These are phyloP conservation scores for Schrankia costaestrigalis DNA, from an alignment of 2,888 invertebrate species.

Conservation along the genomic window DNA sequence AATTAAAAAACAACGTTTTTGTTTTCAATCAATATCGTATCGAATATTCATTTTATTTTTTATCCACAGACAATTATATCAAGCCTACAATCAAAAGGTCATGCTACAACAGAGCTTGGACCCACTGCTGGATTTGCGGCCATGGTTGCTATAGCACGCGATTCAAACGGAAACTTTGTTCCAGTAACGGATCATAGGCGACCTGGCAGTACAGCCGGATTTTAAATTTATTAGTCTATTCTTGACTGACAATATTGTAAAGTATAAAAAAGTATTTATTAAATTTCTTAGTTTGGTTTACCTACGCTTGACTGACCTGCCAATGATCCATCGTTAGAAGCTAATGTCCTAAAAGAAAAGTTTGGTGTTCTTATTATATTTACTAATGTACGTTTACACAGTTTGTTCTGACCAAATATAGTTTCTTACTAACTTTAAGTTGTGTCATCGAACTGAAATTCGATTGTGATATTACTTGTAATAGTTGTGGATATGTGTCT, in stretches of 20 bases:
- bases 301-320: neutral
- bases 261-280: neutral
- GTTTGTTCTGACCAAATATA: too few relatives aligned
- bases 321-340: neutral
- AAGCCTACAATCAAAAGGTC: constrained; percentile 72
- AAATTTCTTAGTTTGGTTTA: too few relatives aligned
- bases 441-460: constrained; percentile 22
- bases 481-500: constrained; percentile 13
- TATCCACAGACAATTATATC: constrained; percentile 65
- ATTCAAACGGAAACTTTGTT: constrained; percentile 54
- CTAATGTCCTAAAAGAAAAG: too few relatives aligned
- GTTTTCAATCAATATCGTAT: too few relatives aligned
- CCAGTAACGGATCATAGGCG: constrained; percentile 71
- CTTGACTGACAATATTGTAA: neutral
- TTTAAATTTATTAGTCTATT: constrained; percentile 35
- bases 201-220: constrained; percentile 72
- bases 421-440: too few relatives aligned
- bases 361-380: too few relatives aligned
- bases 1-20: too few relatives aligned
- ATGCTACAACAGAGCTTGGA: constrained; percentile 63
- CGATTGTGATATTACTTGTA: constrained; percentile 32
- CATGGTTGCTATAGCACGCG: constrained; percentile 76
- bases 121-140: constrained; percentile 83
- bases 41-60: too few relatives aligned
- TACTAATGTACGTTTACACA: too few relatives aligned